Percentiles rank a stretch among this genome's conserved stretches.
Conservation (phyloP, 2,888 invertebrate genomes). For the Yponomeuta malinellus region DNA sequence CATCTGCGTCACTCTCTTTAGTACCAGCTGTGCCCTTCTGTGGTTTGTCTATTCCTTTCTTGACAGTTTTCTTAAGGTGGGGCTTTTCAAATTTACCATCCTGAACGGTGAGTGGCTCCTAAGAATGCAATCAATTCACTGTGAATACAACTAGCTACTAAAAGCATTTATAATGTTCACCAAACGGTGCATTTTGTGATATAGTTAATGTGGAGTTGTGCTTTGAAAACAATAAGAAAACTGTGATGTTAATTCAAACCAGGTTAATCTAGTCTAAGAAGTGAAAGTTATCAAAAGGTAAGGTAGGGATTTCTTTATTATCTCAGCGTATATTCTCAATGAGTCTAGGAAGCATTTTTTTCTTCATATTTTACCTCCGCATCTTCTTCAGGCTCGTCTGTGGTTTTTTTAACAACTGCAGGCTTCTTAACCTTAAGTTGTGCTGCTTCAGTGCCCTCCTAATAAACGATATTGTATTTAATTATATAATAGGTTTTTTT, state of each 20-base stretch:
- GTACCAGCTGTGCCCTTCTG: conserved; percentile 47
- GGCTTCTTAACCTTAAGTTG: conserved; percentile 69
- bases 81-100: conserved; percentile 69
- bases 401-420: conserved; percentile 59
- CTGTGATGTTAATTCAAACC: conserved; percentile 26
- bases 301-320: conserved; percentile 39
- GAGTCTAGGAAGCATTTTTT: conserved; percentile 15
- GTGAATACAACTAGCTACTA: conserved; percentile 20
- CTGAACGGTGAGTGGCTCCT: conserved; percentile 64
- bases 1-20: conserved; percentile 35
- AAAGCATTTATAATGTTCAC: background rate
- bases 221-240: conserved; percentile 26
- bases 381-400: conserved; percentile 32
- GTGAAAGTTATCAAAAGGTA: conserved; percentile 34
- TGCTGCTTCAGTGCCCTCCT: conserved; percentile 68
- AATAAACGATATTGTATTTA: conserved; percentile 26
- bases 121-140: conserved; percentile 53
- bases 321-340: conserved; percentile 39
- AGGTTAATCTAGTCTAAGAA: conserved; percentile 13
- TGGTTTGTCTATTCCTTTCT: conserved; percentile 55
- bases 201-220: conserved; percentile 46
- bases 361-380: conserved; percentile 47
- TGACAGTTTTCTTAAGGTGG: conserved; percentile 65
- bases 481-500: background rate
- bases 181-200: background rate